Percentiles rank a stretch among this genome's conserved stretches.
Evolutionary conservation across 2,797 vertebrate species (phyloP).

Genomic region (Phyllotis vaccarum): DNA sequence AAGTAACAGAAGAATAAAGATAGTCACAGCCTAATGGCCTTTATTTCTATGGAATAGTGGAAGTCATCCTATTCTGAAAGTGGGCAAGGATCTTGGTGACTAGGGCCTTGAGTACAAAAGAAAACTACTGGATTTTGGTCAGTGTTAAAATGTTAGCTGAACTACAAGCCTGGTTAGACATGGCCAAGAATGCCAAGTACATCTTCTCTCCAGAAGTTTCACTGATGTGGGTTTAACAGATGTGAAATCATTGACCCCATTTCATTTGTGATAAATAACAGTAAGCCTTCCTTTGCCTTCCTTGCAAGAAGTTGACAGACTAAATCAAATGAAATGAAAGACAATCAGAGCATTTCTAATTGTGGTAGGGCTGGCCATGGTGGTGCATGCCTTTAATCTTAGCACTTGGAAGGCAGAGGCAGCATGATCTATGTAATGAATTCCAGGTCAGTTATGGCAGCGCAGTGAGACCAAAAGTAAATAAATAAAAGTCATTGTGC

Average conservation of each 20-base stretch:
- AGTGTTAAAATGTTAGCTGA: background rate
- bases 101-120: background rate
- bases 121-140: background rate
- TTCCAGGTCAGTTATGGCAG: background rate
- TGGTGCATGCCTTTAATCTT: background rate
- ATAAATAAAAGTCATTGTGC: background rate
- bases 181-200: background rate
- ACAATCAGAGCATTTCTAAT: background rate
- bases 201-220: background rate
- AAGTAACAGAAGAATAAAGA: background rate
- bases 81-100: background rate
- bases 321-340: background rate
- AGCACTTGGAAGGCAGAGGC: background rate
- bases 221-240: background rate
- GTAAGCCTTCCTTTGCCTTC: background rate
- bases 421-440: background rate
- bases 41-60: background rate
- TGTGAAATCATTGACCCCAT: background rate
- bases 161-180: background rate
- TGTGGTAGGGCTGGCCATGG: background rate
- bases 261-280: conserved; percentile 8
- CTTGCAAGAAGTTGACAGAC: background rate
- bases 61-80: background rate
- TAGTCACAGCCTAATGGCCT: background rate
- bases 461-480: background rate